These are phyloP conservation scores for Trichoplusia ni DNA, from an alignment of 1,140 invertebrate species.

Conservation along the genomic window DNA sequence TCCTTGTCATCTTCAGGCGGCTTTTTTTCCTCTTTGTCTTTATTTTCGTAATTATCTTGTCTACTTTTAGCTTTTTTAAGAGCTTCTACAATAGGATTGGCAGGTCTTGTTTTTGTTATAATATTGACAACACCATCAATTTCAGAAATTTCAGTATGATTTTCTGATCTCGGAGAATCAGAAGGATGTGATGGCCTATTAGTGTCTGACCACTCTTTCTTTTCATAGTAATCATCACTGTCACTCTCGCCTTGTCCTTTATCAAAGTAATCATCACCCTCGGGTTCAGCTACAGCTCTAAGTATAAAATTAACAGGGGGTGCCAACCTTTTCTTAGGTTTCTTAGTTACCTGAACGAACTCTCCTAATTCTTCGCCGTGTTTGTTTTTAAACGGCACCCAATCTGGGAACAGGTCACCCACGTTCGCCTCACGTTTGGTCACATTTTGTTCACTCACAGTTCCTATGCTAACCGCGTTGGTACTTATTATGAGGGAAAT, in stretches of 20 bases:
- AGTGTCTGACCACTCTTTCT: constrained; percentile 67
- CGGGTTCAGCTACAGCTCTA: constrained; percentile 54
- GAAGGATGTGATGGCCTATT: constrained; percentile 37
- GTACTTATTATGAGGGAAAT: constrained; percentile 32
- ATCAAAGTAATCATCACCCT: constrained; percentile 59
- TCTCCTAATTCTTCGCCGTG: constrained; percentile 68
- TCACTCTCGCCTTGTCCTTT: constrained; percentile 60
- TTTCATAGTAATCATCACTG: constrained; percentile 69
- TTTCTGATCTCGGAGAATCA: constrained; percentile 39
- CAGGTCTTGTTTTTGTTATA: constrained; percentile 51
- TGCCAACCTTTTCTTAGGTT: constrained; percentile 69
- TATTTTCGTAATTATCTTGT: constrained; percentile 23
- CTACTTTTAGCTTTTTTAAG: constrained; percentile 28
- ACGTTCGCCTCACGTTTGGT: constrained; percentile 54
- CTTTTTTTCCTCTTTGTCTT: constrained; percentile 25
- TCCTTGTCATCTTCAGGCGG: not conserved
- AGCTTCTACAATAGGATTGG: constrained; percentile 37
- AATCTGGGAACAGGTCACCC: constrained; percentile 66
- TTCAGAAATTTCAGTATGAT: constrained; percentile 57
- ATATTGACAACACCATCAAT: constrained; percentile 69
- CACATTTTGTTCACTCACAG: constrained; percentile 59
- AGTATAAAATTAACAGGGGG: constrained; percentile 65
- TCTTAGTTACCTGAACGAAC: constrained; percentile 56
- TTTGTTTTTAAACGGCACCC: constrained; percentile 74
- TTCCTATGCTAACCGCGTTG: constrained; percentile 51